phyloP scores from a whole-genome alignment of 2,797 vertebrate genomes.

The Dryobates pubescens region DNA sequence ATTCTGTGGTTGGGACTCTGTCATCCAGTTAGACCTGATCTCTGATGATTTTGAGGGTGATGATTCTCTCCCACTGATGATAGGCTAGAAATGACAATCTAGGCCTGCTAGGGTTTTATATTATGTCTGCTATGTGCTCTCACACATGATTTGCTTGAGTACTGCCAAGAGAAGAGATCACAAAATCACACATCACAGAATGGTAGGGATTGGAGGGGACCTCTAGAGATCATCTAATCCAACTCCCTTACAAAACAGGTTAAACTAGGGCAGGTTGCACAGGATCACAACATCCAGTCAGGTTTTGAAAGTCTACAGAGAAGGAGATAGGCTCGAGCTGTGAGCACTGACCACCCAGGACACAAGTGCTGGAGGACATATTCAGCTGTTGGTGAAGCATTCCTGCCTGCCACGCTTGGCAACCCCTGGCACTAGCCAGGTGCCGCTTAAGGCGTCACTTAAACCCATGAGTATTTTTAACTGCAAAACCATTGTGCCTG shows the following conservation, averaged over 20 bases:
- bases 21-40: not conserved
- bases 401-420: not conserved
- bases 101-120: not conserved
- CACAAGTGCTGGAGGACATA: not conserved
- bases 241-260: too few species aligned
- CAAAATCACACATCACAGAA: too few species aligned
- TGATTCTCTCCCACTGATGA: not conserved
- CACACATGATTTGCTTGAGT: fast-evolving
- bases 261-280: too few species aligned
- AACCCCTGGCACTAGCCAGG: not conserved
- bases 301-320: too few species aligned
- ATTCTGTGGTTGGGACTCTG: not conserved
- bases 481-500: not conserved
- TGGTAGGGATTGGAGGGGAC: too few species aligned
- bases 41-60: not conserved
- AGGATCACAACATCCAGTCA: too few species aligned
- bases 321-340: not conserved
- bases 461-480: not conserved
- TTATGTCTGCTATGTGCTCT: not conserved
- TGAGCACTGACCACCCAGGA: not conserved
- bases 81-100: not conserved
- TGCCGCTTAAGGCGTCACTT: not conserved
- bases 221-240: too few species aligned
- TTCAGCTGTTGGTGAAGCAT: not conserved
- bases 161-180: not conserved